Evolutionary conservation across 2,113 vertebrate species (phyloP).

Genomic region (Lichenostomus cassidix): DNA sequence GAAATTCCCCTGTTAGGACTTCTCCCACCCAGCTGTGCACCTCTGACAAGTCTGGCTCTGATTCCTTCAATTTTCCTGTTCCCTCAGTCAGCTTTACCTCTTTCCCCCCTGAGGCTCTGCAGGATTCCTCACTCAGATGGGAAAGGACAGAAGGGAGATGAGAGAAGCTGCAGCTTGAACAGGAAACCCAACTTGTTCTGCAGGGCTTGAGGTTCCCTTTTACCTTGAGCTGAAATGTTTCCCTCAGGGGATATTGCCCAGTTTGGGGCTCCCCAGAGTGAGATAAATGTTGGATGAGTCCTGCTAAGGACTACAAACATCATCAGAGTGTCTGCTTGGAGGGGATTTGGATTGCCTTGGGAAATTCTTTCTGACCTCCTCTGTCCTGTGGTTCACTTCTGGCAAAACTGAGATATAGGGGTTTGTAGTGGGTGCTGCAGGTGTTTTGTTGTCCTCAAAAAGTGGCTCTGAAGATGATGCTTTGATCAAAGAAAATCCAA

Average conservation of each 20-base stretch:
- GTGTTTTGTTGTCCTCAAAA: background rate
- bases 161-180: conserved; percentile 21
- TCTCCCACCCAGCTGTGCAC: background rate
- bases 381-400: background rate
- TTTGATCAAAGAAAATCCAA: background rate
- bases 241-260: background rate
- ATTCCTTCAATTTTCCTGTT: background rate
- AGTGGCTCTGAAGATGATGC: background rate
- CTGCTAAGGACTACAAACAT: background rate
- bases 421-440: background rate
- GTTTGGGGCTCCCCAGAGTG: background rate
- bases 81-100: background rate
- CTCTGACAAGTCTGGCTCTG: background rate
- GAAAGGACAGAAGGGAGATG: background rate
- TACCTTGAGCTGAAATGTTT: background rate
- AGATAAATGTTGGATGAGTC: background rate
- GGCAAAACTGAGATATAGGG: background rate
- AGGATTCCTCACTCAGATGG: background rate
- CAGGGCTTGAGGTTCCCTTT: background rate
- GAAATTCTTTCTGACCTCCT: background rate
- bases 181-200: background rate
- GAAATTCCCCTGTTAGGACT: background rate
- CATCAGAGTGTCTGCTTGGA: background rate
- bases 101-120: conserved; percentile 7
- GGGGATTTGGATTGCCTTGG: background rate